Evolutionary conservation across 2,888 invertebrate genomes (phyloP).

Genomic region (Drosophila fulvimacula): DNA sequence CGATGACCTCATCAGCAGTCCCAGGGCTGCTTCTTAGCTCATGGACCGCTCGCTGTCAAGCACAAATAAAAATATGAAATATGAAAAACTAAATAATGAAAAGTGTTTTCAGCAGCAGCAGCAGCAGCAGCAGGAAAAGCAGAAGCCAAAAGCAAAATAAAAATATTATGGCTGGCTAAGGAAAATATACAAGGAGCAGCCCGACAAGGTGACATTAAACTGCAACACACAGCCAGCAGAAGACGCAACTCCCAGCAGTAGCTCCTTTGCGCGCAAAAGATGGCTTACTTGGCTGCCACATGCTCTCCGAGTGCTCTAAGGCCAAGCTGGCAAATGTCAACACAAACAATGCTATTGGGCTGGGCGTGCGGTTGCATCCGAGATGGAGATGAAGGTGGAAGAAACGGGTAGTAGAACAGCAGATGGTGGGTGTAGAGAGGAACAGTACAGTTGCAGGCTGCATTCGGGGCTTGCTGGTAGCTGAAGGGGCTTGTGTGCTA

Average conservation of each 20-base stretch:
- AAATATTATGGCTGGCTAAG: slow-evolving; percentile 69
- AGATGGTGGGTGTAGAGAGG: not conserved
- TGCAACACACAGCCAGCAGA: slow-evolving; percentile 25
- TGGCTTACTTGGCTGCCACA: slow-evolving; percentile 48
- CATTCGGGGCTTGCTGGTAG: slow-evolving; percentile 22
- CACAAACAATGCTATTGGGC: slow-evolving; percentile 66
- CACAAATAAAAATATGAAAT: slow-evolving; percentile 72
- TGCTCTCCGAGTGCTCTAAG: slow-evolving; percentile 41
- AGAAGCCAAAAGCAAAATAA: slow-evolving; percentile 62
- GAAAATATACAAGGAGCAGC: slow-evolving; percentile 37
- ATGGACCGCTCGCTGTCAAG: slow-evolving; percentile 14
- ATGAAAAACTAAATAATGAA: slow-evolving; percentile 77
- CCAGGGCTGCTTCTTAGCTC: slow-evolving; percentile 1
- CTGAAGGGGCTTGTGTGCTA: slow-evolving; percentile 38
- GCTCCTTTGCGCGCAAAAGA: slow-evolving; percentile 13
- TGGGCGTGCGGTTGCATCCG: slow-evolving; percentile 11
- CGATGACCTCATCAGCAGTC: slow-evolving; percentile 46
- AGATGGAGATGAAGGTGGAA: not conserved
- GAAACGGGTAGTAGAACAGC: no score
- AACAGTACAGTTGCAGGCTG: not conserved
- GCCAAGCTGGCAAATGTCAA: slow-evolving; percentile 76
- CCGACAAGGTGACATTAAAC: slow-evolving; percentile 52
- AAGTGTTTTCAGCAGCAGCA: slow-evolving; percentile 63
- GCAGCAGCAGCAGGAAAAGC: slow-evolving; percentile 23
- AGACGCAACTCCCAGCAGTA: slow-evolving; percentile 10